Percentiles rank a stretch among this genome's conserved stretches.
These are phyloP conservation scores for Apostichopus japonicus DNA, from an alignment of 35 echinoderm and acorn worm species.

Conservation along the genomic window DNA sequence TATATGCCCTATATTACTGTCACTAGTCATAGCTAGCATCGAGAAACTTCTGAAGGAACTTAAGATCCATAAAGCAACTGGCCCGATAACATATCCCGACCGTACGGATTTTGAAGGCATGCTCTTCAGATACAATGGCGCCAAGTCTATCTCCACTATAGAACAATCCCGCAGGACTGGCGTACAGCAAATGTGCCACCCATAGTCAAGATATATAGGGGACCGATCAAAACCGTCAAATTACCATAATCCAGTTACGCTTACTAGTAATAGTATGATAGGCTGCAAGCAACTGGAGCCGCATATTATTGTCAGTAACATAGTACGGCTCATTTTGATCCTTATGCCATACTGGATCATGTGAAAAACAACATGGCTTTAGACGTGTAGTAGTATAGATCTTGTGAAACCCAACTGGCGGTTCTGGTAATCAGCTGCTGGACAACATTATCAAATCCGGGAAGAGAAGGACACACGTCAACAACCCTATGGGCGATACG, in stretches of 20 bases:
- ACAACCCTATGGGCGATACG: no score
- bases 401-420: no score
- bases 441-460: no score
- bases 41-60: conserved; percentile 32
- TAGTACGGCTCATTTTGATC: no score
- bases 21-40: background rate
- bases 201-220: background rate
- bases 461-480: no score
- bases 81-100: no score
- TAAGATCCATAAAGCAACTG: background rate
- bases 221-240: background rate
- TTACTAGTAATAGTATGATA: background rate
- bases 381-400: no score
- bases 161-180: background rate
- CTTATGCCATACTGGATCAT: no score
- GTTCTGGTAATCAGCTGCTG: no score
- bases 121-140: background rate
- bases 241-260: background rate
- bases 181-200: background rate
- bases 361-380: no score
- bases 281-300: background rate
- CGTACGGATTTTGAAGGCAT: background rate
- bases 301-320: conserved; percentile 1
- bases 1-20: conserved; percentile 45
- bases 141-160: background rate